phyloP scores from a whole-genome alignment of 2,113 vertebrate genomes.

The Pollachius pollachius region DNA sequence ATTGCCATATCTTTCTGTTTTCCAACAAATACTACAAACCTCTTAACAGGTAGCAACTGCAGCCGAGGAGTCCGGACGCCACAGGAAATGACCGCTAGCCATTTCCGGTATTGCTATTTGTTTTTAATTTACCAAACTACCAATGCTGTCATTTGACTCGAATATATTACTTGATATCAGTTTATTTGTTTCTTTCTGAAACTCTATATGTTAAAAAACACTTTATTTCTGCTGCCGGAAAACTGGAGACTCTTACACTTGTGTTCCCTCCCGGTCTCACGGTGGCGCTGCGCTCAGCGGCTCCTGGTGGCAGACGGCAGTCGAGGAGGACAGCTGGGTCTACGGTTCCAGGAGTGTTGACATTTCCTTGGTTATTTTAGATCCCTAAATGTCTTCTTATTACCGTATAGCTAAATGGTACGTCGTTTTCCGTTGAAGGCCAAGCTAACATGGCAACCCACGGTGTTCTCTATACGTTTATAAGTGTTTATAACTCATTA shows the following conservation, averaged over 20 bases:
- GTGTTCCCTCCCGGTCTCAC: too few species aligned
- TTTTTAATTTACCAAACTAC: not conserved
- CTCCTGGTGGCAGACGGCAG: too few species aligned
- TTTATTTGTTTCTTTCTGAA: not conserved
- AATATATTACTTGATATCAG: too few species aligned
- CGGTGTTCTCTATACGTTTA: not conserved
- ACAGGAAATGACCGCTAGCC: conserved; percentile 37
- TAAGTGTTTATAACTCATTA: not conserved
- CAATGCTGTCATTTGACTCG: not conserved
- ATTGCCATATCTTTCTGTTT: not conserved
- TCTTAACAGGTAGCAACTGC: conserved; percentile 36
- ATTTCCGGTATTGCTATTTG: conserved; percentile 17
- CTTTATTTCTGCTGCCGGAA: too few species aligned
- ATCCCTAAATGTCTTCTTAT: too few species aligned
- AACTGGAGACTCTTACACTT: too few species aligned
- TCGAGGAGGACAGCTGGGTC: too few species aligned
- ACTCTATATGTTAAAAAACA: not conserved
- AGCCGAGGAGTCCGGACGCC: conserved; percentile 33
- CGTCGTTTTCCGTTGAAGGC: too few species aligned
- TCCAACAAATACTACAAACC: conserved; percentile 50
- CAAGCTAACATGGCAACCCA: not conserved
- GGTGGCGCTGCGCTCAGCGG: too few species aligned
- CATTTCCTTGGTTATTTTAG: too few species aligned
- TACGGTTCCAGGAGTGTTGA: too few species aligned
- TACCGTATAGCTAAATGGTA: too few species aligned